Evolutionary conservation across 2,888 invertebrate species (phyloP), one percentile per base, ranked within the genome.

Genomic region (Tortricodes alternella): DNA sequence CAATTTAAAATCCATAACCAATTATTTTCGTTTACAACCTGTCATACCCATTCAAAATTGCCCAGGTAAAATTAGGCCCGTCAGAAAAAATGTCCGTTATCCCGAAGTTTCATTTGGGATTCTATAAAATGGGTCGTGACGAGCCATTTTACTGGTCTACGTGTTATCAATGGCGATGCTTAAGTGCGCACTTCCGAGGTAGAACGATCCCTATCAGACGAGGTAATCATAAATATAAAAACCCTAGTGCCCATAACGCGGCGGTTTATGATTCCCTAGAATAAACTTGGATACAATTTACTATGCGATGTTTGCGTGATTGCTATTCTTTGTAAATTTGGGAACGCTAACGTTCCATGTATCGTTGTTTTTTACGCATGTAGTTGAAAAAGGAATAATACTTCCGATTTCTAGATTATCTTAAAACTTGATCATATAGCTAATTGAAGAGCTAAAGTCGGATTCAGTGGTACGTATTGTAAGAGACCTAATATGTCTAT

Each of bases 191-290:
- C 39, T 55, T 55, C 55, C 55, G 46, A 46, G 46, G 43, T 49
- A 27, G 29, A 55, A 55, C 48, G 55, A 55, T 55, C 66, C 75
- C 77, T 76, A 76, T 77, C 76, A 70, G 66, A 65, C 66, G 60
- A 69, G 72, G 74, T 80, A 78, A 85, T 78, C 77, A 81, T 83
- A 85, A 85, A 83, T 78, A 81, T 80, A 76, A 77, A 76, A 72
- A 66, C 65, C 65, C 64, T 62, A 67, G 68, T 67, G 67, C 60
- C 69, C 58, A 63, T 76, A 77, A 76, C 65, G 70, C 64, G 65
- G 64, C 64, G 65, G 77, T 80, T 80, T 80, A 82, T 72, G 74
- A 69, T 61, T 62, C 63, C 62, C 63, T 63, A 61, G 65, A 72
- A 73, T 73, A 74, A 75, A 71, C 67, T 68, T 65, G 63, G 59